phyloP scores from a whole-genome alignment of 1,140 invertebrate genomes.

The Hydropsyche tenuis region DNA sequence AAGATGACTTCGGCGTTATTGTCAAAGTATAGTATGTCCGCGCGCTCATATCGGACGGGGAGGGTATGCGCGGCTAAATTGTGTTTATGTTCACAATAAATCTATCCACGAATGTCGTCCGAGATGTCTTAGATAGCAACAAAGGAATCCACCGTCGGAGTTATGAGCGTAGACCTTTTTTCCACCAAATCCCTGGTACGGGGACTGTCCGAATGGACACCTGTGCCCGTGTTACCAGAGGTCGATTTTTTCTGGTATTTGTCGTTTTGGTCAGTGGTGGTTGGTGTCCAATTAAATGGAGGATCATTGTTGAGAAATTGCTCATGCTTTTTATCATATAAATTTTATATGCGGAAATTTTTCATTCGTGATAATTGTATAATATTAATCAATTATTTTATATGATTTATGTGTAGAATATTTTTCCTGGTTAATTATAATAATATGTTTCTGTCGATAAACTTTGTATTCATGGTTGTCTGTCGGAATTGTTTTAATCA shows the following conservation, averaged over 20 bases:
- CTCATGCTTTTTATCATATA: no score
- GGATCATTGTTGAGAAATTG: neutral
- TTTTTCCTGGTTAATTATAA: no score
- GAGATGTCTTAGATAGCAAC: slow-evolving; percentile 48
- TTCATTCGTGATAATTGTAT: no score
- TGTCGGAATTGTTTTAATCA: no score
- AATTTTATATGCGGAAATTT: no score
- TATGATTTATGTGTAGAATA: no score
- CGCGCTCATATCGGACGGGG: slow-evolving; percentile 34
- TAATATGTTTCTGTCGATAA: no score
- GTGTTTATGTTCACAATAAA: slow-evolving; percentile 50
- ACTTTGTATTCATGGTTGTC: no score
- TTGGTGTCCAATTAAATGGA: neutral
- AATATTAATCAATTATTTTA: no score
- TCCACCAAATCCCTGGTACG: slow-evolving; percentile 40
- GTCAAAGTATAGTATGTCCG: slow-evolving; percentile 14
- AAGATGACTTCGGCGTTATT: slow-evolving; percentile 6
- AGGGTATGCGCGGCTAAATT: slow-evolving; percentile 41
- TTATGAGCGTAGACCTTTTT: slow-evolving; percentile 47
- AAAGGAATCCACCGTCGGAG: slow-evolving; percentile 46
- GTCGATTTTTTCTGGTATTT: slow-evolving; percentile 33
- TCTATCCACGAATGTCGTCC: slow-evolving; percentile 49
- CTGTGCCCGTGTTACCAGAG: slow-evolving; percentile 35
- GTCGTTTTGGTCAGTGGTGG: slow-evolving; percentile 37
- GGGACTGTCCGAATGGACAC: slow-evolving; percentile 42